These are phyloP conservation scores for Collichthys lucidus DNA, from an alignment of 2,113 vertebrate genomes.

Conservation along the genomic window DNA sequence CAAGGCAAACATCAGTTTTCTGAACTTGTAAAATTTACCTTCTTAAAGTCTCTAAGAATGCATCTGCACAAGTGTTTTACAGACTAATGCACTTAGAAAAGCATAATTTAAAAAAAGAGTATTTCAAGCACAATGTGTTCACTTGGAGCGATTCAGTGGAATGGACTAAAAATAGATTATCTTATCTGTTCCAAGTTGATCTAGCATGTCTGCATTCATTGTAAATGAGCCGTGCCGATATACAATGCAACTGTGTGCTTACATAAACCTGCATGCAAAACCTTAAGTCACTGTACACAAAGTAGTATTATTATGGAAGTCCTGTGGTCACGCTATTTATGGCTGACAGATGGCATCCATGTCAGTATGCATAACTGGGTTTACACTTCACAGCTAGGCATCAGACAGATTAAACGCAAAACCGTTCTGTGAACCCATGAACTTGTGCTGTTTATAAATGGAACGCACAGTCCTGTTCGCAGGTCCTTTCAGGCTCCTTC, in stretches of 20 bases:
- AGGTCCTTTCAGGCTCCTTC: conserved; percentile 9
- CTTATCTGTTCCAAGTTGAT: conserved; percentile 12
- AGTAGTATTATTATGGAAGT: conserved; percentile 41
- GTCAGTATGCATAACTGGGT: conserved; percentile 34
- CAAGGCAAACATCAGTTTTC: conserved; percentile 33
- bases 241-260: conserved; percentile 46
- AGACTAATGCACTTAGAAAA: not conserved
- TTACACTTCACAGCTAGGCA: conserved; percentile 43
- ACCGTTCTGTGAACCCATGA: conserved; percentile 51
- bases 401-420: conserved; percentile 58
- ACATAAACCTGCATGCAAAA: conserved; percentile 40
- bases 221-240: conserved; percentile 41
- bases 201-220: conserved; percentile 32
- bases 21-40: conserved; percentile 5
- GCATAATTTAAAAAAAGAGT: not conserved
- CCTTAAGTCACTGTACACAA: conserved; percentile 39
- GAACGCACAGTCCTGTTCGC: conserved; percentile 24
- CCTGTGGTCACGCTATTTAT: conserved; percentile 36
- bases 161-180: conserved; percentile 27
- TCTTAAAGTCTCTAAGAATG: not conserved
- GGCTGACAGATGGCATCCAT: conserved; percentile 44
- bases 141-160: not conserved
- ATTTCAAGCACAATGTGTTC: not conserved
- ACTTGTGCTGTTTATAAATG: conserved; percentile 47
- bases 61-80: not conserved